Percentiles rank a stretch among this genome's conserved stretches.
Conservation (phyloP, 64 coral and sea anemone genomes). For the Porites lutea region DNA sequence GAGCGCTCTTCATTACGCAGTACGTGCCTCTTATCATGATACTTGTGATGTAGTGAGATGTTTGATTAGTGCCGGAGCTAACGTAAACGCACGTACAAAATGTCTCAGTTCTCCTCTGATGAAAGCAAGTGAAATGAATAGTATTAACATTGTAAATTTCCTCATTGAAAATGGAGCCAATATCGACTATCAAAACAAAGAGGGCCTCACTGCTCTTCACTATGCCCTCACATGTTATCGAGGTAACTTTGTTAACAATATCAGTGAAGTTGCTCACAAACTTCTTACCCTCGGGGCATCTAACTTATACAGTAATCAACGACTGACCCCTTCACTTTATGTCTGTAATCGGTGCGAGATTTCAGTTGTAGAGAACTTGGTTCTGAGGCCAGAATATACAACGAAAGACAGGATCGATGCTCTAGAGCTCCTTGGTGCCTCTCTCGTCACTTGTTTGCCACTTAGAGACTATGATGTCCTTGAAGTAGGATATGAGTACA, state of each 20-base stretch:
- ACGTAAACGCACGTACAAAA: constrained; percentile 66
- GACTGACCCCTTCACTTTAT: constrained; percentile 56
- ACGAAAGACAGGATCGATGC: constrained; percentile 42
- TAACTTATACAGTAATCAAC: constrained; percentile 54
- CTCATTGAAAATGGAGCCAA: constrained; percentile 67
- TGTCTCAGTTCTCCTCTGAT: constrained; percentile 73
- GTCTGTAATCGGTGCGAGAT: constrained; percentile 72
- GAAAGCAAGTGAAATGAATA: constrained; percentile 66
- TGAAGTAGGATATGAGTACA: constrained; percentile 39
- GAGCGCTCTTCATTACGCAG: constrained; percentile 1
- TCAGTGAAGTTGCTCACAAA: constrained; percentile 52
- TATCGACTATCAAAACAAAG: constrained; percentile 58
- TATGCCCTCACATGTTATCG: constrained; percentile 38
- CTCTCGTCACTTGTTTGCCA: constrained; percentile 43
- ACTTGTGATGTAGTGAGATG: constrained; percentile 44
- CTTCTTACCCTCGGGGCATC: constrained; percentile 17
- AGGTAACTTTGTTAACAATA: not conserved
- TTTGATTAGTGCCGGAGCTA: constrained; percentile 51
- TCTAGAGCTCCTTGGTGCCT: constrained; percentile 73
- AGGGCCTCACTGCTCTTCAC: constrained; percentile 71
- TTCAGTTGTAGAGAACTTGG: constrained; percentile 68
- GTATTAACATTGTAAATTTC: constrained; percentile 47
- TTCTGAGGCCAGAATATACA: constrained; percentile 19
- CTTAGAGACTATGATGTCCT: constrained; percentile 43
- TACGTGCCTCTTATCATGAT: too few species aligned